Conservation (phyloP, 2,113 vertebrate species). For the Microtus montanus region DNA sequence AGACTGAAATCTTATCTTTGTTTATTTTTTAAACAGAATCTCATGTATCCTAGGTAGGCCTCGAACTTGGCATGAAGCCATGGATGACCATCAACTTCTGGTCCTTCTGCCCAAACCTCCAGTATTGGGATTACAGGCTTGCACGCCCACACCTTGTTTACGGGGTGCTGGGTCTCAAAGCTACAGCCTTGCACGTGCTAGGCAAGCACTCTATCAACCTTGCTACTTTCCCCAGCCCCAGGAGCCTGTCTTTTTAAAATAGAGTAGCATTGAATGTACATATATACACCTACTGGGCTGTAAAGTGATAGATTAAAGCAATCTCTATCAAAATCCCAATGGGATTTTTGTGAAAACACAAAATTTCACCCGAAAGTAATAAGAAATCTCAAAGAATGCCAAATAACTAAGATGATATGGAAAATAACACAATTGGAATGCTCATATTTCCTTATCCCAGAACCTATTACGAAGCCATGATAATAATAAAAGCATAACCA, state of each 20-base stretch:
- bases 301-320: background rate
- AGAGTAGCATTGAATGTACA: background rate
- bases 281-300: background rate
- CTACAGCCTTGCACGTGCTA: background rate
- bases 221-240: background rate
- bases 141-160: background rate
- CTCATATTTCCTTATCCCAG: background rate
- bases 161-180: background rate
- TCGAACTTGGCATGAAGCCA: background rate
- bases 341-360: background rate
- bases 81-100: background rate
- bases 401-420: background rate
- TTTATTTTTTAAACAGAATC: background rate
- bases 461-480: background rate
- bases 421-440: background rate
- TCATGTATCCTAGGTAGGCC: background rate
- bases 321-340: background rate
- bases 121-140: background rate
- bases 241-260: background rate
- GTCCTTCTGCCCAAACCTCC: background rate
- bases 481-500: background rate
- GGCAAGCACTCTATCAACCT: background rate
- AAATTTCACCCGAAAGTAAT: constrained; percentile 6
- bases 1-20: background rate
- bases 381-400: background rate